These are phyloP conservation scores for Pollenia griseotomentosa DNA, from an alignment of 2,888 invertebrate species.

Conservation along the genomic window DNA sequence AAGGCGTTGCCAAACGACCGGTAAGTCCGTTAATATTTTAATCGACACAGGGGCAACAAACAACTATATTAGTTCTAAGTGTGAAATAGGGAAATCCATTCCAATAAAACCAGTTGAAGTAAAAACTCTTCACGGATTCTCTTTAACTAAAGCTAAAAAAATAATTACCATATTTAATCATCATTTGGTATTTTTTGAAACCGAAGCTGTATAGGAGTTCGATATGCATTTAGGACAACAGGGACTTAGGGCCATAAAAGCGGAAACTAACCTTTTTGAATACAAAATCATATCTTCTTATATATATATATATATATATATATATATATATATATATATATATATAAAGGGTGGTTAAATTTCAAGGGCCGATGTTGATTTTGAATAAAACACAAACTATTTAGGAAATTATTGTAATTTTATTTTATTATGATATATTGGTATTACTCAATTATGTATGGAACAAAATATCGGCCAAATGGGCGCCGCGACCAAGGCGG, in stretches of 20 bases:
- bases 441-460: too few relatives aligned
- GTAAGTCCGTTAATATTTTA: constrained; percentile 34
- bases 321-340: too few relatives aligned
- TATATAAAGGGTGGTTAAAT: too few relatives aligned
- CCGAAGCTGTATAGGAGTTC: constrained; percentile 33
- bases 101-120: constrained; percentile 39
- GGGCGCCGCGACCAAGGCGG: too few relatives aligned
- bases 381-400: too few relatives aligned
- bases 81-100: constrained; percentile 34
- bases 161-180: constrained; percentile 8
- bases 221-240: constrained; percentile 31
- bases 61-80: constrained; percentile 27
- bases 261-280: constrained; percentile 1
- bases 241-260: constrained; percentile 9
- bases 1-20: constrained; percentile 4
- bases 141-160: constrained; percentile 14
- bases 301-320: too few relatives aligned
- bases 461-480: too few relatives aligned
- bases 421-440: too few relatives aligned
- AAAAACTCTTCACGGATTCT: constrained; percentile 28
- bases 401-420: too few relatives aligned
- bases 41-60: constrained; percentile 43
- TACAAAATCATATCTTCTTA: too few relatives aligned
- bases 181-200: constrained; percentile 36
- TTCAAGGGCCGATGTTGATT: too few relatives aligned